phyloP scores from a whole-genome alignment of 2,113 vertebrate genomes.

The Protobothrops mucrosquamatus region DNA sequence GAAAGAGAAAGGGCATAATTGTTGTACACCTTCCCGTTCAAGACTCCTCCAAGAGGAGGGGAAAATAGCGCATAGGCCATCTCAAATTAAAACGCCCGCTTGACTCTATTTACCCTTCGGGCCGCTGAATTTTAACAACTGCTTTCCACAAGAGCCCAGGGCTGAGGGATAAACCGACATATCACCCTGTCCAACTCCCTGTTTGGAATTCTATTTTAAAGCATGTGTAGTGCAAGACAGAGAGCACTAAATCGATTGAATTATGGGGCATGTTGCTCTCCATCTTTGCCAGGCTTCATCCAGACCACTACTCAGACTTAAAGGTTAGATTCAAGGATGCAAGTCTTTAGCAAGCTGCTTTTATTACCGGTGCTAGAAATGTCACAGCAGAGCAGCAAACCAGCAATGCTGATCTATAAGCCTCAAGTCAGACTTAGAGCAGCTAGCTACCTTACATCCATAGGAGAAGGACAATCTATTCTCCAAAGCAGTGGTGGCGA shows the following conservation, averaged over 20 bases:
- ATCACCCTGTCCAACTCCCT: neutral
- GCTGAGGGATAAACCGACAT: neutral
- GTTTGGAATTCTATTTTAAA: neutral
- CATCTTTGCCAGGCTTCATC: neutral
- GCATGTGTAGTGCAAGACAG: too few relatives aligned
- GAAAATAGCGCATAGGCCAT: neutral
- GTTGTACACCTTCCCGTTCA: constrained; percentile 18
- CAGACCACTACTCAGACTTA: neutral
- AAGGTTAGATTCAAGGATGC: neutral
- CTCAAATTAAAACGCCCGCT: constrained; percentile 33
- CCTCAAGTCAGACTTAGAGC: neutral
- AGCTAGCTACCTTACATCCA: neutral
- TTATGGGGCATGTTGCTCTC: neutral
- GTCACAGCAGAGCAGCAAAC: neutral
- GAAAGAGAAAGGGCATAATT: constrained; percentile 48
- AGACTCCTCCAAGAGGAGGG: constrained; percentile 10
- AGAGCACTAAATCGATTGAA: neutral
- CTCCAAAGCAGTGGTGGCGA: too few relatives aligned
- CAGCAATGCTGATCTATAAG: neutral
- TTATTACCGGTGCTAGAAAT: neutral
- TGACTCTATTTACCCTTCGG: constrained; percentile 40
- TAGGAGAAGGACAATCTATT: neutral
- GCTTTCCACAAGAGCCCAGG: constrained; percentile 13
- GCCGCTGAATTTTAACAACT: constrained; percentile 27
- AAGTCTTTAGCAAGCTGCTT: neutral